These are phyloP conservation scores for Bambusicola thoracicus DNA, from an alignment of 2,113 vertebrate genomes.

Conservation along the genomic window DNA sequence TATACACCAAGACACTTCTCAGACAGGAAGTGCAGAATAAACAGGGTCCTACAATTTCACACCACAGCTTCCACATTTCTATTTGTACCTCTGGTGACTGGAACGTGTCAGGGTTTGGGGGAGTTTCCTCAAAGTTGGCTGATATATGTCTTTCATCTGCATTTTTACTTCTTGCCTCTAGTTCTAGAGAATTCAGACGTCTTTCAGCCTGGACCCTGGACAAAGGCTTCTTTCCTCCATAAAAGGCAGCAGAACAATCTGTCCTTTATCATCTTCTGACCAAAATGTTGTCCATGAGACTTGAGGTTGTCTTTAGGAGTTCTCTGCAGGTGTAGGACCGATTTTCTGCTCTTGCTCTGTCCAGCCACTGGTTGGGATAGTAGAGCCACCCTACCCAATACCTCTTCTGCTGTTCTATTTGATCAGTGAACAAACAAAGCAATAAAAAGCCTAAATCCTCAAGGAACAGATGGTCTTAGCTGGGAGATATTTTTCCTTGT, in stretches of 20 bases:
- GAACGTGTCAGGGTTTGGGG: neutral
- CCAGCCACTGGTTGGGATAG: neutral
- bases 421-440: neutral
- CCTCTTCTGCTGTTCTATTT: neutral
- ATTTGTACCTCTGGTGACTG: slow-evolving; percentile 1
- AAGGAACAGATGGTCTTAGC: neutral
- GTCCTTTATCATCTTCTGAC: neutral
- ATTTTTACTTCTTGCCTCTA: neutral
- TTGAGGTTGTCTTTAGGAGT: neutral
- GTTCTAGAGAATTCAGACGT: neutral
- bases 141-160: neutral
- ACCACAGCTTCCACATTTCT: neutral
- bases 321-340: neutral
- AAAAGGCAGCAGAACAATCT: neutral
- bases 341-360: neutral
- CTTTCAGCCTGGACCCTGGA: neutral
- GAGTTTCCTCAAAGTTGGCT: neutral
- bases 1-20: neutral
- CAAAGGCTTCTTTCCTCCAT: neutral
- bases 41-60: slow-evolving; percentile 10
- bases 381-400: neutral
- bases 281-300: neutral
- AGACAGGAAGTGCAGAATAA: neutral
- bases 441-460: neutral
- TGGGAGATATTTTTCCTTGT: neutral